A percentile compares a stretch with the other conserved stretches of the same genome.
phyloP scores from a whole-genome alignment of 2,888 invertebrate species.

The Eubasilissa splendida region DNA sequence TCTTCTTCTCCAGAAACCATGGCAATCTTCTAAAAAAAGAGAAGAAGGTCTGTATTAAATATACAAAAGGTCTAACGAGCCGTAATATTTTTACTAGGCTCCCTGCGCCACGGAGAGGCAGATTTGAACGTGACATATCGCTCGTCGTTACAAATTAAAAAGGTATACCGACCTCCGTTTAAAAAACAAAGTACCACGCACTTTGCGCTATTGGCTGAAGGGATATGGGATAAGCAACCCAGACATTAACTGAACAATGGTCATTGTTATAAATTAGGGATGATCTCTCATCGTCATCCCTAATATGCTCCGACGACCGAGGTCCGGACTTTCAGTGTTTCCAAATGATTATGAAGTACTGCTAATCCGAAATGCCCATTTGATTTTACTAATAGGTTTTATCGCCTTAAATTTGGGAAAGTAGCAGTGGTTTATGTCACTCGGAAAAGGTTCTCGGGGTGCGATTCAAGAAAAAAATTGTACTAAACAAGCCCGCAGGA shows the following conservation, averaged over 20 bases:
- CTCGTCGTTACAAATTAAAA: slow-evolving; percentile 41
- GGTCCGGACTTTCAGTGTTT: slow-evolving; percentile 30
- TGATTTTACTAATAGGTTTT: slow-evolving; percentile 22
- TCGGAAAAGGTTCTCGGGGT: neutral
- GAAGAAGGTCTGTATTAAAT: neutral
- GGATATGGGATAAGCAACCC: slow-evolving; percentile 33
- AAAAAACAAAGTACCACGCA: slow-evolving; percentile 44
- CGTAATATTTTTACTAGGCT: neutral
- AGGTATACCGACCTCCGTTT: slow-evolving; percentile 1
- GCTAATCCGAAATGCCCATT: slow-evolving; percentile 25
- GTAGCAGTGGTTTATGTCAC: slow-evolving; percentile 3
- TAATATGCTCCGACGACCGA: slow-evolving; percentile 18
- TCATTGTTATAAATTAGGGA: slow-evolving; percentile 53
- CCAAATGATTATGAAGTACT: slow-evolving; percentile 30
- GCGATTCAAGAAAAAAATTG: too few relatives aligned
- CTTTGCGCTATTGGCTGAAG: slow-evolving; percentile 33
- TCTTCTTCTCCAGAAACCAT: neutral
- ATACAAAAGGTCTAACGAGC: neutral
- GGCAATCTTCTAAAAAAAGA: neutral
- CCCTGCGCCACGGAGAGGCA: neutral
- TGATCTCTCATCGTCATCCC: slow-evolving; percentile 51
- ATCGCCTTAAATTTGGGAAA: slow-evolving; percentile 6
- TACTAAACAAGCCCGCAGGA: too few relatives aligned
- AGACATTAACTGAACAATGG: slow-evolving; percentile 46
- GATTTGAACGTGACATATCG: slow-evolving; percentile 12